Percentiles rank a stretch among this genome's conserved stretches.
Conservation (phyloP, 2,113 vertebrate genomes). For the Pan paniscus region DNA sequence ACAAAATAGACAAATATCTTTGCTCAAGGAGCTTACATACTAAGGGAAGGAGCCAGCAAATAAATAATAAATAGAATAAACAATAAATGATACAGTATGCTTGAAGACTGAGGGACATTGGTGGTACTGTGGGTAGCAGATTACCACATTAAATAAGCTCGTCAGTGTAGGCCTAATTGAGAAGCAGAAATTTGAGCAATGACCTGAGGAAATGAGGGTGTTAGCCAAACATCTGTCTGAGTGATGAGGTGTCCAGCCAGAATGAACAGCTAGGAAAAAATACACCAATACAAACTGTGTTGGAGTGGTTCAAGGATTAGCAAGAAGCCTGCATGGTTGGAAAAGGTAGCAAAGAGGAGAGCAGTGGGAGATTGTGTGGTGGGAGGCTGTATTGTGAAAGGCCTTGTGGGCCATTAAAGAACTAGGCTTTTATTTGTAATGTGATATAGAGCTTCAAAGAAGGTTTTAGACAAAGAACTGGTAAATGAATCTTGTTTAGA, state of each 20-base stretch:
- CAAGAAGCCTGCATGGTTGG: not conserved
- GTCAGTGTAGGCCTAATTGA: not conserved
- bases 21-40: not conserved
- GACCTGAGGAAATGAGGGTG: not conserved
- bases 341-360: not conserved
- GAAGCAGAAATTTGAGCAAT: not conserved
- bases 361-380: not conserved
- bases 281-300: not conserved
- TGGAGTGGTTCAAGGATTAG: not conserved
- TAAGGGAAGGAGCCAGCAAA: not conserved
- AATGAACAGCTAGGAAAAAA: not conserved
- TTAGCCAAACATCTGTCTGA: not conserved
- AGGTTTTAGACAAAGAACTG: not conserved
- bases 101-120: not conserved
- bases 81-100: not conserved
- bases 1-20: not conserved
- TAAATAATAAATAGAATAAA: not conserved
- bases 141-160: not conserved
- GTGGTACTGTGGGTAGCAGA: not conserved
- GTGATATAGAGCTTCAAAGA: not conserved
- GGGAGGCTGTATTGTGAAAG: not conserved
- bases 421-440: not conserved
- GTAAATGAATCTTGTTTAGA: not conserved
- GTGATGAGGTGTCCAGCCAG: not conserved
- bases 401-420: not conserved